Conservation (phyloP, 1,140 invertebrate genomes). For the Diorhabda carinulata region DNA sequence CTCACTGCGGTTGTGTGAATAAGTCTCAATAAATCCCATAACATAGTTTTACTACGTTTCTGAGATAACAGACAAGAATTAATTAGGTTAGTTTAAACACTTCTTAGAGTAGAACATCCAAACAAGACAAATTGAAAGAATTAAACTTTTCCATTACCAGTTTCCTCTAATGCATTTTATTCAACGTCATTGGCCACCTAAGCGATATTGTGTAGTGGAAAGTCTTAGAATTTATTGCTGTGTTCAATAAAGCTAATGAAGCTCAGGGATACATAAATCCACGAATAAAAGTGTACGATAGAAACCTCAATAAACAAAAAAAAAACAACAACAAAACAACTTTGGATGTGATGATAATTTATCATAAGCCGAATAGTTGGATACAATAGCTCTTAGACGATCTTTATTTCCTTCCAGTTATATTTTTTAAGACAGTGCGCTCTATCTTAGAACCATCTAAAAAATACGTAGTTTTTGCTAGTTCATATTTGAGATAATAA, state of each 20-base stretch:
- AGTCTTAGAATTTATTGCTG: constrained; percentile 38
- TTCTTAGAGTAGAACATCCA: constrained; percentile 30
- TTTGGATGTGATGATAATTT: neutral
- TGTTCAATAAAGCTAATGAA: constrained; percentile 45
- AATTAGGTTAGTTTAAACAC: constrained; percentile 27
- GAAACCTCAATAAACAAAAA: neutral
- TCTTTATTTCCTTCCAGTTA: no score
- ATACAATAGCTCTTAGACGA: no score
- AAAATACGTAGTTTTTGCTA: no score
- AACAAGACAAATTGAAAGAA: constrained; percentile 41
- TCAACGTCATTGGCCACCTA: constrained; percentile 45
- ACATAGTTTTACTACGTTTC: constrained; percentile 9
- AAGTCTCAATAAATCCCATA: neutral
- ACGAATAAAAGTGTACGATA: constrained; percentile 15
- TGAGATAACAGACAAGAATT: constrained; percentile 27
- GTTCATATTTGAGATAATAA: no score
- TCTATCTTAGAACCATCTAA: no score
- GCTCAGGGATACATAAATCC: constrained; percentile 36
- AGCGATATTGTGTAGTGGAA: constrained; percentile 42
- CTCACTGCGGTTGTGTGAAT: neutral
- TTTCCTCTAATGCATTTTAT: constrained; percentile 41
- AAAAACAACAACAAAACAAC: constrained; percentile 4
- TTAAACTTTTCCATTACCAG: constrained; percentile 44
- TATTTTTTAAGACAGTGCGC: no score
- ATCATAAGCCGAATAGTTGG: constrained; percentile 6